Percentiles rank a stretch among this genome's conserved stretches.
These are phyloP conservation scores for Amphiprion clarkii DNA, from an alignment of 2,797 vertebrate genomes.

Conservation along the genomic window DNA sequence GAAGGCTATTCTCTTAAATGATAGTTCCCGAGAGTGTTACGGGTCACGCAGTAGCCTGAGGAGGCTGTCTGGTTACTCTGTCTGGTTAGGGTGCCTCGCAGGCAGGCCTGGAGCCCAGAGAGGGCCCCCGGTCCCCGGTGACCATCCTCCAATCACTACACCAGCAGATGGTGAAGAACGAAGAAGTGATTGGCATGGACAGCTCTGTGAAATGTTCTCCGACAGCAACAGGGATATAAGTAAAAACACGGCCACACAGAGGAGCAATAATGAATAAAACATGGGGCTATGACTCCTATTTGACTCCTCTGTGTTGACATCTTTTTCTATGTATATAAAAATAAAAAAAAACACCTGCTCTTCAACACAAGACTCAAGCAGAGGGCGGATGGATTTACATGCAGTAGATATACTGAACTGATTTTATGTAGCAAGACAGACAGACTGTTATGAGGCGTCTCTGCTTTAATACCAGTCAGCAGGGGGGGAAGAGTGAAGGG, in stretches of 20 bases:
- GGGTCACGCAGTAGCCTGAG: constrained; percentile 46
- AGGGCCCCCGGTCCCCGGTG: constrained; percentile 52
- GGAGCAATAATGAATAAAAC: constrained; percentile 74
- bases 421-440: constrained; percentile 45
- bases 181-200: constrained; percentile 40
- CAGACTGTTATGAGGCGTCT: constrained; percentile 36
- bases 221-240: constrained; percentile 56
- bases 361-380: constrained; percentile 40
- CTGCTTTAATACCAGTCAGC: constrained; percentile 35
- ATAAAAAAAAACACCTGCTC: constrained; percentile 24
- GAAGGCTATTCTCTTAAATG: constrained; percentile 3
- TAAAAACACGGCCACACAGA: constrained; percentile 42
- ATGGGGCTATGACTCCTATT: constrained; percentile 71
- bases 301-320: constrained; percentile 63
- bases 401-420: constrained; percentile 29
- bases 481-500: constrained; percentile 23
- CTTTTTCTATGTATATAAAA: constrained; percentile 12
- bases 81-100: constrained; percentile 59
- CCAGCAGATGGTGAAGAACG: constrained; percentile 67
- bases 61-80: constrained; percentile 64
- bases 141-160: constrained; percentile 45
- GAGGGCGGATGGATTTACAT: constrained; percentile 44
- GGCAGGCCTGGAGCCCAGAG: constrained; percentile 59
- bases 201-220: constrained; percentile 29
- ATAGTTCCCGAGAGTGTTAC: constrained; percentile 10